Evolutionary conservation across 2,888 invertebrate species (phyloP), one percentile per base, ranked within the genome.

Genomic region (Aphodius granarius): DNA sequence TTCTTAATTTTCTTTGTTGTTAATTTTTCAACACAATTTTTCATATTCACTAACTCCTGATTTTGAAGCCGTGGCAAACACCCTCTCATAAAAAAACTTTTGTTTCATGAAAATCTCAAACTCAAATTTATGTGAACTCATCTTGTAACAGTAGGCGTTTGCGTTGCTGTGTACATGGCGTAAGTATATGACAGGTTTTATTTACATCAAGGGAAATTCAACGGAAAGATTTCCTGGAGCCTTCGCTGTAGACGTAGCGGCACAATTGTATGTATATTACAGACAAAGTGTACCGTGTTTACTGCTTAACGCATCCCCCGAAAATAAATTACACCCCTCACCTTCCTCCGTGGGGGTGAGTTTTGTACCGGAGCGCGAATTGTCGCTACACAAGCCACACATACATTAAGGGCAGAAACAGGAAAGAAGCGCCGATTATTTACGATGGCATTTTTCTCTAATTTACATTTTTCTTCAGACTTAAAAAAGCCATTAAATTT

Each of bases 141-240:
- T 43, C 43, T 43, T 43, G 13, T 9, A 43, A 13, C 43, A 43
- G 43, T 43, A 43, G 43, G 43, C 43, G 43, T 43, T 43, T 13
- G 72, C 19, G 23, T 72, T 19, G 13, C 43, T 6, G 43, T 43
- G 13, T 43, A 3, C 21, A 22, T 18, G 22, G 22, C 68, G 68
- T 77, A 75, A 74, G 76, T 76, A 72, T 78, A 85, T 84, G 85
- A 85, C 85, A 85, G 85, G 82, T 85, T 85, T 86, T 86, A 86
- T 86, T 86, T 85, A 86, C 85, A 86, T 85, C 86, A 83, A 82
- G 86, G 86, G 86, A 86, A 86, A 86, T 86, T 85, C 83, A 80
- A 83, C 83, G 22, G 68, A 84, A 84, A 85, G 84, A 85, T 85
- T 85, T 85, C 79, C 68, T 68, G 78, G 73, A 77, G 66, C 75